Conservation (phyloP, 1,140 invertebrate species). For the Phymorhynchus buccinoides region DNA sequence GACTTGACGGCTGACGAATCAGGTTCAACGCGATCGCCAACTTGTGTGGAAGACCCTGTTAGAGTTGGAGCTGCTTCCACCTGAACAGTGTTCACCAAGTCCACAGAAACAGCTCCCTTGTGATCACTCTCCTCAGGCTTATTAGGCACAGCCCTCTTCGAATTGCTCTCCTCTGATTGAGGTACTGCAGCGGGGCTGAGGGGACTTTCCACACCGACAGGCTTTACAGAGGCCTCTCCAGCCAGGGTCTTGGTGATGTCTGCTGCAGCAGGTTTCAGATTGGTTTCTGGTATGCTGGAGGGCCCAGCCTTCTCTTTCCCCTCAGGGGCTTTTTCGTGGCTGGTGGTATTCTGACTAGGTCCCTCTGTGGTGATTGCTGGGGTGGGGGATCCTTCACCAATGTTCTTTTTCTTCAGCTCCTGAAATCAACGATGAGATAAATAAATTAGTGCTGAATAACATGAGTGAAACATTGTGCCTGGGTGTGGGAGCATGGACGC, state of each 20-base stretch:
- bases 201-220: neutral
- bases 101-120: neutral
- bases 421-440: neutral
- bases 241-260: neutral
- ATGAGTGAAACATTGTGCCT: neutral
- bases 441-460: neutral
- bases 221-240: neutral
- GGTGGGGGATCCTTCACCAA: neutral
- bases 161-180: neutral
- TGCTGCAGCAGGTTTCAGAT: neutral
- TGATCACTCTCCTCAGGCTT: no score
- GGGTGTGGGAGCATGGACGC: neutral
- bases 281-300: neutral
- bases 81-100: neutral
- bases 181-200: neutral
- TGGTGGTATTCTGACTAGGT: neutral
- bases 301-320: neutral
- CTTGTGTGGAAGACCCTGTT: neutral
- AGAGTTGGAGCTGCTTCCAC: neutral
- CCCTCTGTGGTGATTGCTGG: neutral
- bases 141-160: neutral
- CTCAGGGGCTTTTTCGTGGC: neutral
- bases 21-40: neutral
- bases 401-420: conserved; percentile 25
- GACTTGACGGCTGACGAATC: no score